Conservation (phyloP, 1,140 invertebrate genomes). For the Holotrichia oblita region DNA sequence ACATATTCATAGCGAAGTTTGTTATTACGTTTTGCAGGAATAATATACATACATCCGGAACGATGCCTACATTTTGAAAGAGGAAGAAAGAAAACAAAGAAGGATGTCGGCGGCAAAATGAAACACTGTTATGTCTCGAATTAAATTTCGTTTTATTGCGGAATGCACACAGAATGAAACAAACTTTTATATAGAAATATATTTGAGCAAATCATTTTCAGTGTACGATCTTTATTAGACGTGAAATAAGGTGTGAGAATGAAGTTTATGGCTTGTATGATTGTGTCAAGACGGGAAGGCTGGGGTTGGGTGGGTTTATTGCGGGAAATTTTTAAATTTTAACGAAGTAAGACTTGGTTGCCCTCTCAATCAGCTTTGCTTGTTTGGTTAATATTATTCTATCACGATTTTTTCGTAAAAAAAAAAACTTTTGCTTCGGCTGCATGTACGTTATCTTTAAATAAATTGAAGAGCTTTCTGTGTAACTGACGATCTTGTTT, state of each 20-base stretch:
- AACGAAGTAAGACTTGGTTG: constrained; percentile 54
- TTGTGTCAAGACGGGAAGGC: constrained; percentile 48
- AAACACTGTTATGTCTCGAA: constrained; percentile 42
- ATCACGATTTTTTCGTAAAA: too few species aligned
- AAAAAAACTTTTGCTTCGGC: too few species aligned
- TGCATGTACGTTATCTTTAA: too few species aligned
- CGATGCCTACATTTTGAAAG: too few species aligned
- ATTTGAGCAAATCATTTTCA: constrained; percentile 57
- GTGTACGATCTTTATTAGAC: constrained; percentile 50
- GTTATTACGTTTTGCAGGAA: neutral
- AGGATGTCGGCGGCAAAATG: constrained; percentile 28
- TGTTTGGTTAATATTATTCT: too few species aligned
- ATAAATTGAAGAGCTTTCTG: too few species aligned
- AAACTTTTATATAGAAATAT: constrained; percentile 56
- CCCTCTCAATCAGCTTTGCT: constrained; percentile 14
- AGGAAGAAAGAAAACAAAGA: neutral
- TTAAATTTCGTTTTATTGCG: constrained; percentile 57
- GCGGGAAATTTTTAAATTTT: constrained; percentile 57
- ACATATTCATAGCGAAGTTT: neutral
- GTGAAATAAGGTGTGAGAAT: constrained; percentile 50
- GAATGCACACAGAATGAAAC: constrained; percentile 56
- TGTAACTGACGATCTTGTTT: too few species aligned
- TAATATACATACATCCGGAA: neutral
- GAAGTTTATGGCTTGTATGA: constrained; percentile 53
- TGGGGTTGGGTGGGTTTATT: constrained; percentile 51